phyloP scores from a whole-genome alignment of 2,797 vertebrate genomes.

The Tokudaia tokunoshimensis region DNA sequence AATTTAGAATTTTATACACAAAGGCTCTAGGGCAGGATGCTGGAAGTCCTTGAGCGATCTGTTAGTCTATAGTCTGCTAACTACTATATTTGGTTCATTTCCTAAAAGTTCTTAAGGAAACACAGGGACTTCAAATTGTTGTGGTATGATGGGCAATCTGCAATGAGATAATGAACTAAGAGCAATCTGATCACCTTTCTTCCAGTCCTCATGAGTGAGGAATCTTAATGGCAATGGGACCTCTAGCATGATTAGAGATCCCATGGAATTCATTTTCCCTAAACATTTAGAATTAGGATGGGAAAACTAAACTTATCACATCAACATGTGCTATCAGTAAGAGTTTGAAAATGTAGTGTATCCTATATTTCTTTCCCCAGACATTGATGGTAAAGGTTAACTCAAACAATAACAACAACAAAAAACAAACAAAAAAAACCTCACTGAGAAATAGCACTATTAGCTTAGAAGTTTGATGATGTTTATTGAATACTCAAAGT shows the following conservation, averaged over 20 bases:
- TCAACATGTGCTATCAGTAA: background rate
- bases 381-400: background rate
- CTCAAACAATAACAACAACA: background rate
- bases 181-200: background rate
- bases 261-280: background rate
- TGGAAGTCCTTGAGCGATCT: constrained; percentile 42
- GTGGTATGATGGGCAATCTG: background rate
- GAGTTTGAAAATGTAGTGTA: background rate
- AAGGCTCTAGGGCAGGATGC: background rate
- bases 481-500: background rate
- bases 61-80: constrained; percentile 22
- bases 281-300: background rate
- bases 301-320: background rate
- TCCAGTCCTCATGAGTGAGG: background rate
- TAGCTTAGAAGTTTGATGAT: background rate
- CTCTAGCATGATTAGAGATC: background rate
- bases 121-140: background rate
- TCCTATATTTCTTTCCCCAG: background rate
- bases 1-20: constrained; percentile 76
- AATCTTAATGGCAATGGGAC: background rate
- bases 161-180: background rate
- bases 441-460: background rate
- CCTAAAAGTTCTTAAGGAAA: constrained; percentile 50
- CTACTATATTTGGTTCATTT: background rate
- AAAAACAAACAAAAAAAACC: background rate